Base-by-base conservation (phyloP, 2,888 invertebrate species). In the Globia sparganii region DNA sequence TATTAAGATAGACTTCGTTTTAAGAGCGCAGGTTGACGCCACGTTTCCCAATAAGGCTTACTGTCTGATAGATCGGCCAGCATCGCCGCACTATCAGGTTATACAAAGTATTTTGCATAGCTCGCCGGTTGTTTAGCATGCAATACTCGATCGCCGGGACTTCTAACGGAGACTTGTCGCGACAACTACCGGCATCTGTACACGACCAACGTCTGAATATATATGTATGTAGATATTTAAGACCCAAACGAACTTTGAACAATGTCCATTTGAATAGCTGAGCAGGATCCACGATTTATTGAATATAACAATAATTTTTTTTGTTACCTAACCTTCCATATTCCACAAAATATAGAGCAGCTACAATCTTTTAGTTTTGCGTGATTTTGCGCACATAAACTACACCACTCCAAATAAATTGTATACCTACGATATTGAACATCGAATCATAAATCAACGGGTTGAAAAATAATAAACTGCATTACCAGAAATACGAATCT, bases 81-180 rank as follows among this genome's bases (percentile, higher is more conserved):
- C 88, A 86, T 86, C 80, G 89, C 81, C 75, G 83, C 75, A 79
- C 83, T 90, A 90, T 92, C 91, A 88, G 86, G 90, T 91, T 91
- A 82, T 90, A 90, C 86, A 81, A 90, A 92, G 89, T 89, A 91
- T 93, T 94, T 92, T 91, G 92, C 91, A 92, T 91, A 87, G 86
- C 88, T 87, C 74, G 87, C 82, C 67, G 85, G 89, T 90, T 92
- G 91, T 92, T 95, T 94, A 93, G 93, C 92, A 95, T 95, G 94
- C 95, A 92, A 90, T 91, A 88, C 93, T 91, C 92, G 94, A 91
- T 86, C 89, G 91, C 87, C 90, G 91, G 90, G 89, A 87, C 89
- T 90, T 86, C 91, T 94, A 94, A 94, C 94, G 93, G 93, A 90
- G 90, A 88, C 87, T 88, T 90, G 93, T 94, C 94, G 94, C 93